Percentiles rank a stretch among this genome's conserved stretches.
These are phyloP conservation scores for Riparia riparia DNA, from an alignment of 2,113 vertebrate genomes.

Conservation along the genomic window DNA sequence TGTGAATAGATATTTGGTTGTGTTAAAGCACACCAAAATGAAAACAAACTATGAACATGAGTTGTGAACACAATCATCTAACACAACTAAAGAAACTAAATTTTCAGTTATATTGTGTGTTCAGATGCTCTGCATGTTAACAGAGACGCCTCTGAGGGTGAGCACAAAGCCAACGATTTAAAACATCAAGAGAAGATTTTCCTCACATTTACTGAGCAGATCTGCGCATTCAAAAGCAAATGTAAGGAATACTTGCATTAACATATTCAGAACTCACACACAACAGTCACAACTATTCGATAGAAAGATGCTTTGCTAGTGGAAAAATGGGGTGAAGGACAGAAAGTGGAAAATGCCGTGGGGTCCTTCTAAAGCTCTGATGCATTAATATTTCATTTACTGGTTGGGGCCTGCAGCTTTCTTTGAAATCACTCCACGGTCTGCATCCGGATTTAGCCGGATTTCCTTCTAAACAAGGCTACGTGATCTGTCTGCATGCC, in stretches of 20 bases:
- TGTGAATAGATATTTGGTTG: slow-evolving; percentile 25
- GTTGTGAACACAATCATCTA: neutral
- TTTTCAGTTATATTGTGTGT: neutral
- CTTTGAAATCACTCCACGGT: neutral
- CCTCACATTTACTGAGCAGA: neutral
- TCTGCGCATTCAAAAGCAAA: slow-evolving; percentile 38
- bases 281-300: neutral
- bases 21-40: slow-evolving; percentile 48
- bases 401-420: neutral
- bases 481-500: neutral
- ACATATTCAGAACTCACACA: neutral
- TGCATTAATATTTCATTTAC: neutral
- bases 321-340: neutral
- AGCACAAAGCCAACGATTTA: neutral
- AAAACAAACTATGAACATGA: slow-evolving; percentile 34
- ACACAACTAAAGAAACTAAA: neutral
- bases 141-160: neutral
- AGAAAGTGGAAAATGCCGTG: neutral
- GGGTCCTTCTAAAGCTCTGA: neutral
- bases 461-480: neutral
- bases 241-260: neutral
- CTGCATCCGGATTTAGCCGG: neutral
- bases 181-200: neutral
- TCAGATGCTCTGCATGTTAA: neutral
- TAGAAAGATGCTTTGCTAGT: slow-evolving; percentile 8